Percentiles rank a stretch among this genome's conserved stretches.
Evolutionary conservation across 2,888 invertebrate species (phyloP).

Genomic region (Dicranocentrus wangi): DNA sequence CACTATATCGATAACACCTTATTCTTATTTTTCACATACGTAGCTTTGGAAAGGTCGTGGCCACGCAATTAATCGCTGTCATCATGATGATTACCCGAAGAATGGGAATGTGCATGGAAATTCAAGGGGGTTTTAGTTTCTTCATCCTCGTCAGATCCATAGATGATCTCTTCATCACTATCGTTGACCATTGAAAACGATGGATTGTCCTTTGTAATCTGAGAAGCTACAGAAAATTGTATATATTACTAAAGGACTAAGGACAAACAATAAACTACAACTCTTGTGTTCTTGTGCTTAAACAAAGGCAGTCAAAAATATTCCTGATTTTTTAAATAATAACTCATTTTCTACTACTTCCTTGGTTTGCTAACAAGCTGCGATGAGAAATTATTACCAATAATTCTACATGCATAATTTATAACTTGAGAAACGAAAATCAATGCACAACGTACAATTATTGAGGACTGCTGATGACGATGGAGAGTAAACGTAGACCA

Average conservation of each 20-base stretch:
- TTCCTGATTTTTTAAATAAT: slow-evolving; percentile 30
- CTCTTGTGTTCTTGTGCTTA: no score
- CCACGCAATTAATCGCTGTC: slow-evolving; percentile 67
- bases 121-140: slow-evolving; percentile 80
- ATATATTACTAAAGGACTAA: no score
- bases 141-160: slow-evolving; percentile 86
- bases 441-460: slow-evolving; percentile 63
- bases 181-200: slow-evolving; percentile 99
- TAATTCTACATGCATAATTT: not conserved
- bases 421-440: not conserved
- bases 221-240: slow-evolving; percentile 83
- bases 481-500: slow-evolving; percentile 89
- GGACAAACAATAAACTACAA: no score
- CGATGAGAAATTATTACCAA: no score
- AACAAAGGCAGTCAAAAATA: not conserved
- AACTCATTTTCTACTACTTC: slow-evolving; percentile 28
- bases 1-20: no score
- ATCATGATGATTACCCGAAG: slow-evolving; percentile 67
- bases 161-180: slow-evolving; percentile 96
- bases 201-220: slow-evolving; percentile 96
- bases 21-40: no score
- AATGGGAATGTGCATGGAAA: slow-evolving; percentile 63
- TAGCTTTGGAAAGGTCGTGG: not conserved
- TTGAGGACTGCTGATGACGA: slow-evolving; percentile 69
- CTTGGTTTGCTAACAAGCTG: no score